Base-by-base conservation (phyloP, 2,797 vertebrate species). In the Takifugu rubripes region DNA sequence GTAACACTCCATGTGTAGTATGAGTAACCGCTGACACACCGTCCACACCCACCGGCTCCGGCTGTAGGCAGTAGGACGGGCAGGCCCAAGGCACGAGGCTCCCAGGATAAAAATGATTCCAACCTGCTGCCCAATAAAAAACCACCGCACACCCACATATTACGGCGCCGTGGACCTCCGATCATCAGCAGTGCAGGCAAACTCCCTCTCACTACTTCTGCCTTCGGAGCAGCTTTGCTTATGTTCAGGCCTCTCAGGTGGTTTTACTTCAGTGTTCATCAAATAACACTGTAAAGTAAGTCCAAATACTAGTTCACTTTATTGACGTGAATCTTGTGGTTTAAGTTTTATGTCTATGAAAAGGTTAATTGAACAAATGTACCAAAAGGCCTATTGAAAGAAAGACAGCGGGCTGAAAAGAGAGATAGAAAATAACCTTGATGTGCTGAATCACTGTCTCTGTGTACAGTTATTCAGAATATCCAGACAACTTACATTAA, bases 11-110 rank as follows among this genome's bases (percentile, higher is more conserved):
- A 52, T 66, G 57, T 16, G 59, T 79, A 72, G 67, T 61, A 68
- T 85, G 83, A 87, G 70, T 77, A 85, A 83, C 50, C 0, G 9
- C 57, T 79, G 79, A 83, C 74, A 78, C 68, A 59, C 27, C 1
- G 59, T 66, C 72, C 59, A 50, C 66, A 78, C 70, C 83, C 61
- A 79, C 84, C 58, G 36, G 40, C 17, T 44, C 54, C 5, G 17
- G 59, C 50, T 49, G 81, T 82, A 42, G 81, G 77, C 64, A 42
- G 73, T 47, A 52, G 49, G 52, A 44, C 12, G 54, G 66, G 61
- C 59, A 63, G 55, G 57, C 51, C 61, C 64, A 45, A 66, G 54
- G 74, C 77, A 82, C 25, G 55, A 75, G 78, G 66, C 59, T 72
- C 24, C 49, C n/a, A 25, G 31, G 21, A 72, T 82, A 83, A 83